Evolutionary conservation across 2,113 vertebrate genomes (phyloP).

Genomic region (Aegypius monachus): DNA sequence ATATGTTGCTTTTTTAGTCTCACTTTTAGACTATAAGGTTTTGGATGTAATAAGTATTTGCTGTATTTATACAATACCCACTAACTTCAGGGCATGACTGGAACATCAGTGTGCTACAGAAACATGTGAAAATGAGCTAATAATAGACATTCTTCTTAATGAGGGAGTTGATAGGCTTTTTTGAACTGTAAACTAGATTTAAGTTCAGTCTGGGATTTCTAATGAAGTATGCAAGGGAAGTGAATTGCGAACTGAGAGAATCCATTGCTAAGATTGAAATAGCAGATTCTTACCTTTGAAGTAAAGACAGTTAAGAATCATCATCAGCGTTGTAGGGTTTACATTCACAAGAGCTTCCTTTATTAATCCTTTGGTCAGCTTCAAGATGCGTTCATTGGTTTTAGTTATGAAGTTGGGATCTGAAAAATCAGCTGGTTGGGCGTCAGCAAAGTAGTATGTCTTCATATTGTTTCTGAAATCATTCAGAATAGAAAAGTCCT

Average conservation of each 20-base stretch:
- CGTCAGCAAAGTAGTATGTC: constrained; percentile 89
- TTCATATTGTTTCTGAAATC: constrained; percentile 81
- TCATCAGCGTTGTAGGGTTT: constrained; percentile 84
- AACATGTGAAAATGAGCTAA: neutral
- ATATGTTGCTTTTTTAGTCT: neutral
- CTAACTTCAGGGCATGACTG: neutral
- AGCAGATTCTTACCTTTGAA: constrained; percentile 88
- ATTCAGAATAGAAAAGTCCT: constrained; percentile 73
- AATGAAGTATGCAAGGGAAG: neutral
- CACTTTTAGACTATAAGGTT: neutral
- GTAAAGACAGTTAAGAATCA: constrained; percentile 96
- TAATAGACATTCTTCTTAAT: neutral
- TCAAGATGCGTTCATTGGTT: constrained; percentile 86
- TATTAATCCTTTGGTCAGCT: constrained; percentile 92
- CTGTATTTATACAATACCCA: neutral
- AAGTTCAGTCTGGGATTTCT: neutral
- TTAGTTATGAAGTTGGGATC: constrained; percentile 84
- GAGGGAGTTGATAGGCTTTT: neutral
- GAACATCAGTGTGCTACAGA: neutral
- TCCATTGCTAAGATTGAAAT: neutral
- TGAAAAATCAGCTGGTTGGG: constrained; percentile 85
- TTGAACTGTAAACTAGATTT: neutral
- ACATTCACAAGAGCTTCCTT: constrained; percentile 85
- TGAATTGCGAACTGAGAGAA: neutral
- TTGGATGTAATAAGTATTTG: neutral